These are phyloP conservation scores for Phenganax stokvisi DNA, from an alignment of 92 coral and sea anemone genomes.

Conservation along the genomic window DNA sequence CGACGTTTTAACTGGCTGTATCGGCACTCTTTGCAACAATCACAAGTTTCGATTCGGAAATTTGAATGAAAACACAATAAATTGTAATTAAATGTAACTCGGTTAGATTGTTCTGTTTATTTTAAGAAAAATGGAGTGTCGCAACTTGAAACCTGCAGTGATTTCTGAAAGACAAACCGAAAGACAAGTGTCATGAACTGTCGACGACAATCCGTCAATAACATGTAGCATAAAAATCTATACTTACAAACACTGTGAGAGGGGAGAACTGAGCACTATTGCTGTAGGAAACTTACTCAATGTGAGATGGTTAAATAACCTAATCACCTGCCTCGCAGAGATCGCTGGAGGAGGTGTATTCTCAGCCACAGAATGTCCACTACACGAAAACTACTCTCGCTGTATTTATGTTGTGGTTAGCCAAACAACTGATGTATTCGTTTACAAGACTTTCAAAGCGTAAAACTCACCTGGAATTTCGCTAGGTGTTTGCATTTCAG, in stretches of 20 bases:
- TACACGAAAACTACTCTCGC: not conserved
- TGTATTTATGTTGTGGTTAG: slow-evolving; percentile 25
- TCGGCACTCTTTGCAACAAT: slow-evolving; percentile 2
- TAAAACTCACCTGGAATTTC: slow-evolving; percentile 37
- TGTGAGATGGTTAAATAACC: slow-evolving; percentile 10
- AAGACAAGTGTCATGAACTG: slow-evolving; percentile 29
- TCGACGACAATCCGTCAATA: slow-evolving; percentile 16
- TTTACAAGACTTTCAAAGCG: slow-evolving; percentile 1
- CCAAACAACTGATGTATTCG: slow-evolving; percentile 14
- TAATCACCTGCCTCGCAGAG: slow-evolving; percentile 21
- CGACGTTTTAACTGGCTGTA: slow-evolving; percentile 22
- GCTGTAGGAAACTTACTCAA: not conserved
- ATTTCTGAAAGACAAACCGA: slow-evolving; percentile 30
- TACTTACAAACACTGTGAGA: not conserved
- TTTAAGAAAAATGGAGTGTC: slow-evolving; percentile 1
- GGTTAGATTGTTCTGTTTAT: not conserved
- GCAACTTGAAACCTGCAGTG: slow-evolving; percentile 33
- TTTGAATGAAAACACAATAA: slow-evolving; percentile 15
- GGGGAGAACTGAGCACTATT: not conserved
- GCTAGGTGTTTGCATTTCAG: slow-evolving; percentile 31
- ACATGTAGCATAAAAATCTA: slow-evolving; percentile 1
- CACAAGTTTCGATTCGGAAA: not conserved
- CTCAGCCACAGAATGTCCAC: not conserved
- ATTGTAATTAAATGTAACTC: not conserved
- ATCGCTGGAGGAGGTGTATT: slow-evolving; percentile 34